Conservation (phyloP, 2,113 vertebrate species). For the Dendrocopos noguchii region DNA sequence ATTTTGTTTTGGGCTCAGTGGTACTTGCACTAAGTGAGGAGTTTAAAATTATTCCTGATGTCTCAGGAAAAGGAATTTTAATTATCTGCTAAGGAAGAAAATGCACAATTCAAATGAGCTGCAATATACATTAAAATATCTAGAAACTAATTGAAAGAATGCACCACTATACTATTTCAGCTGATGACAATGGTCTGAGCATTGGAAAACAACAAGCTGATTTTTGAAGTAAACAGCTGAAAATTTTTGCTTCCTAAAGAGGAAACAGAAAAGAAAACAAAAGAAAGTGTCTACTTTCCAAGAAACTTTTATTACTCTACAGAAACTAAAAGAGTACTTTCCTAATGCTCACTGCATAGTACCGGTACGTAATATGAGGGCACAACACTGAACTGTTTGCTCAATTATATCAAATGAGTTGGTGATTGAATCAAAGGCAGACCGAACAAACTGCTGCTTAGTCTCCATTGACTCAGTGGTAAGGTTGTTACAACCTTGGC, state of each 20-base stretch:
- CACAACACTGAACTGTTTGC: background rate
- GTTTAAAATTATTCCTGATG: conserved; percentile 24
- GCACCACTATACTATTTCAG: background rate
- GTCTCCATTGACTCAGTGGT: background rate
- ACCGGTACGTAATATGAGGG: background rate
- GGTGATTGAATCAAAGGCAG: background rate
- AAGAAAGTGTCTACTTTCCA: background rate
- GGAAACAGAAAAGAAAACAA: background rate
- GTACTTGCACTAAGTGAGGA: background rate
- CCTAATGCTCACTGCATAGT: background rate
- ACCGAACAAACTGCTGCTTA: background rate
- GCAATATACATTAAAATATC: background rate
- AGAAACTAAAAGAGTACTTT: background rate
- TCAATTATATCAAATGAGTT: conserved; percentile 14
- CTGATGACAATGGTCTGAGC: background rate
- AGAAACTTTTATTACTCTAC: background rate
- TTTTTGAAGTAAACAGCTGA: background rate
- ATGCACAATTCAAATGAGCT: background rate
- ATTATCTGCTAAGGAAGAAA: background rate
- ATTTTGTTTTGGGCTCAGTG: conserved; percentile 16
- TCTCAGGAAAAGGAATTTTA: conserved; percentile 30
- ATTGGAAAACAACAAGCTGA: background rate
- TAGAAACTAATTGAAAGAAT: background rate
- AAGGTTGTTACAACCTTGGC: background rate
- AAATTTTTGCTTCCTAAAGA: background rate